Evolutionary conservation across 2,797 vertebrate genomes (phyloP), one percentile per base, ranked within the genome.

Genomic region (Rhinichthys osculus): DNA sequence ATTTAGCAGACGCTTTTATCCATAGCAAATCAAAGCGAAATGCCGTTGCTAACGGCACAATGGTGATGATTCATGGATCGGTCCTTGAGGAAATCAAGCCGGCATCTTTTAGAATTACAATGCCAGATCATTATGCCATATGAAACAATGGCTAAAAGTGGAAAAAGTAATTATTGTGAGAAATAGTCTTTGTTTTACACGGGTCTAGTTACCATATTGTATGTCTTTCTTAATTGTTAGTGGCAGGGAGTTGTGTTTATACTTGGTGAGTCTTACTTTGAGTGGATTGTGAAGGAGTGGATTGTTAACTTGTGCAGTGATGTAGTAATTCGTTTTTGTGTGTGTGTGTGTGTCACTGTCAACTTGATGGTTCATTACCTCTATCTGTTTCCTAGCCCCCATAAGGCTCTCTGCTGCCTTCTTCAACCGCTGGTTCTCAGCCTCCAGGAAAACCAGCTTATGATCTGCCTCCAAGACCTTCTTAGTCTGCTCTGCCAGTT

Each of bases 341-440:
- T 50, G 47, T 47, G 3, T 13, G 44, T 44, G 40, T 50, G 7
- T 30, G 30, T 44, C 27, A 27, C 27, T 64, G 54, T 62, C 54
- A 30, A 59, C 44, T 72, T n/a, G 40, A 78, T 50, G 47, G 21
- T 47, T 91, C 59, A 83, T 66, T 88, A 96, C 96, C 95, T 96
- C 95, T 81, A 96, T 94, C 87, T 95, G 93, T 87, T 93, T 93
- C 73, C 94, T 95, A 87, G 96, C 93, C 13, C 95, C 95, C 66
- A 85, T 87, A 83, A 96, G 93, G 87, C 90, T 93, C 84, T 94
- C 94, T 0, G 94, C 90, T 1, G 95, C 87, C 89, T 91, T 96
- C 92, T 88, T 95, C 72, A 96, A 89, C 52, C 90, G 91, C 83
- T 92, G 93, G 50, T 92, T 89, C 90, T 96, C 94, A 0, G 91